Conservation (phyloP, 1,140 invertebrate genomes). For the Teleogryllus occipitalis region DNA sequence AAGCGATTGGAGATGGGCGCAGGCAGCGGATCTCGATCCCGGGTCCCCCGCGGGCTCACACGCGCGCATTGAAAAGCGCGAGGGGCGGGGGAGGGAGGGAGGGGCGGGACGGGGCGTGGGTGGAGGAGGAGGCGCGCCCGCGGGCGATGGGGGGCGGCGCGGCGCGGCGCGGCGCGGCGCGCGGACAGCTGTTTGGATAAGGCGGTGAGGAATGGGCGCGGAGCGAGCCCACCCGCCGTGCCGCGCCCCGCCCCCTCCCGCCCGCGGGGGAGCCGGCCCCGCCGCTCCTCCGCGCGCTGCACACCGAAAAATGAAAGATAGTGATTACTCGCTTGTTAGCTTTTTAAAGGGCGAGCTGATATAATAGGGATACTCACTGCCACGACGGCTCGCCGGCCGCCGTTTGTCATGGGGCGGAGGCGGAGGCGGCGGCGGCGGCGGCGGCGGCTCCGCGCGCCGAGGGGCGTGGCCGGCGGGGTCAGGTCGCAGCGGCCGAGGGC, state of each 20-base stretch:
- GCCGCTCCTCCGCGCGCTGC: conserved; percentile 12
- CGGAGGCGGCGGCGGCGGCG: too few species aligned
- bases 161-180: too few species aligned
- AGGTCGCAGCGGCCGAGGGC: not conserved
- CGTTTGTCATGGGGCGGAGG: conserved; percentile 15
- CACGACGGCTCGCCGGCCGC: conserved; percentile 12
- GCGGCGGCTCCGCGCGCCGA: too few species aligned
- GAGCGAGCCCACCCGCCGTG: conserved; percentile 15
- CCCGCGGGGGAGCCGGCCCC: conserved; percentile 8
- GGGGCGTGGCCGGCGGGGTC: not conserved
- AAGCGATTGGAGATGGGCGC: too few species aligned
- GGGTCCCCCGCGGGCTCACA: too few species aligned
- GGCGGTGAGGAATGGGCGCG: conserved; percentile 7
- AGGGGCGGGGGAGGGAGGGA: too few species aligned
- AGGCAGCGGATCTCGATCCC: too few species aligned
- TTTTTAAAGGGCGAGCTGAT: not conserved
- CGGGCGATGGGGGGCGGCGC: too few species aligned
- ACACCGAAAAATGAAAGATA: conserved; percentile 21
- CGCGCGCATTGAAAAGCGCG: too few species aligned
- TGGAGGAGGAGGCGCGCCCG: not conserved
- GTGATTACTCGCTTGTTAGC: conserved; percentile 23
- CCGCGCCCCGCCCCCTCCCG: not conserved
- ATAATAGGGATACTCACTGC: conserved; percentile 22
- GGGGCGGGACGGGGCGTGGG: too few species aligned
- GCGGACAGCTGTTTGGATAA: conserved; percentile 16